Base-by-base conservation (phyloP, 2,797 vertebrate genomes). In the Liasis olivaceus region DNA sequence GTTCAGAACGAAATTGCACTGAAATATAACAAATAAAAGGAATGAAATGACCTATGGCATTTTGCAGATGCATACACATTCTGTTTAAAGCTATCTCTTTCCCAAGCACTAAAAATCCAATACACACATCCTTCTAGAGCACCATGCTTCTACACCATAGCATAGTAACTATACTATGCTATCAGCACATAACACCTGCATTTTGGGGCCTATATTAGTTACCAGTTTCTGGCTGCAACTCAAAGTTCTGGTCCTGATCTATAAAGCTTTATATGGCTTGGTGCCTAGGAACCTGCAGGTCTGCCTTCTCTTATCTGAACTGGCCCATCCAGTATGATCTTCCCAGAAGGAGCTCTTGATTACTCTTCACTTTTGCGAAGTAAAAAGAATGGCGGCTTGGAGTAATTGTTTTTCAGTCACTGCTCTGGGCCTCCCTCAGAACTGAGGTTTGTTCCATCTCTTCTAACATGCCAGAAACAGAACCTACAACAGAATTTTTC, bases 21-120 rank as follows among this genome's bases (percentile, higher is more conserved):
- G 66, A 17, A 95, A 58, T 85, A 90, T 90, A 88, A 87, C 13
- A 3, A 62, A 69, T 62, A 59, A 69, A 59, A 89, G 77, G 9
- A 85, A 54, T 58, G 14, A 69, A 92, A 92, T 66, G 31, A n/a
- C 17, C 63, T 24, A 47, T 17, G 64, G 26, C 51, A 13, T 62
- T 63, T 31, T 60, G 24, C 60, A 60, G 58, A 81, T 77, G 28
- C 42, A 62, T 60, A 31, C 4, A 85, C 77, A 92, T 14, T 89
- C 7, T 85, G 47, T 51, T 13, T 54, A 72, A 77, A 69, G 69
- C 56, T 14, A 28, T 58, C 11, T 93, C 24, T 81, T 81, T 90
- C 42, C 59, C 3, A 81, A 47, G 77, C 1, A 4, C 42, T 81
- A 81, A 26, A 85, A 85, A n/a, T 17, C 28, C 24, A 58, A 59